A percentile compares a stretch with the other conserved stretches of the same genome.
Evolutionary conservation across 2,797 vertebrate genomes (phyloP).

Genomic region (Pristis pectinata): DNA sequence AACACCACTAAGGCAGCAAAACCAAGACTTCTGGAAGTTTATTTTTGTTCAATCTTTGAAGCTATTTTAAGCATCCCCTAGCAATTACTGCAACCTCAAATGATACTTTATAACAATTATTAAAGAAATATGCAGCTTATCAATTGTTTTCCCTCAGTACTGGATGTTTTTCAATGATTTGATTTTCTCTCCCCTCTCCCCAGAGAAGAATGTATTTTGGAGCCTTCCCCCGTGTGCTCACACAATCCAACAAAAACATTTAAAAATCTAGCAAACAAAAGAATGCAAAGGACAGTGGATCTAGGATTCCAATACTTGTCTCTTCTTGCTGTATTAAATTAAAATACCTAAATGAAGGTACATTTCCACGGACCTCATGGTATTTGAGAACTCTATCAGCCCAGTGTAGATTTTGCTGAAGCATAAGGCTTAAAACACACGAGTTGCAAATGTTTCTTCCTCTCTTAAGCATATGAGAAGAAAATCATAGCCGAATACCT

Average conservation of each 20-base stretch:
- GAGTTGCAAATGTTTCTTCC: neutral
- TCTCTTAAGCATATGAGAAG: neutral
- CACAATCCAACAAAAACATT: neutral
- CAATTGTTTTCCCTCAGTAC: neutral
- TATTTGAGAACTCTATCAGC: neutral
- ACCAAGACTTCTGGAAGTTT: neutral
- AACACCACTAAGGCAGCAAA: neutral
- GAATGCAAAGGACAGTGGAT: neutral
- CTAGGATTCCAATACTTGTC: neutral
- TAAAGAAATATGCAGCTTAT: neutral
- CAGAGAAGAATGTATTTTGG: neutral
- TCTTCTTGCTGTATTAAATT: neutral
- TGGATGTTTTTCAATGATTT: neutral
- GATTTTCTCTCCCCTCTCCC: neutral
- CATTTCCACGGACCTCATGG: neutral
- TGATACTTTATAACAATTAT: neutral
- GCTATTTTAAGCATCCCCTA: neutral
- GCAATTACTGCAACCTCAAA: neutral
- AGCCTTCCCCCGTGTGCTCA: neutral
- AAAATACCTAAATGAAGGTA: neutral
- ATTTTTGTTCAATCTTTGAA: neutral
- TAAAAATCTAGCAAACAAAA: neutral
- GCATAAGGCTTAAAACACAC: neutral
- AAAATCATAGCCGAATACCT: neutral
- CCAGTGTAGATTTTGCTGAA: neutral